Evolutionary conservation across 2,113 vertebrate species (phyloP).

Genomic region (Eclectus roratus): DNA sequence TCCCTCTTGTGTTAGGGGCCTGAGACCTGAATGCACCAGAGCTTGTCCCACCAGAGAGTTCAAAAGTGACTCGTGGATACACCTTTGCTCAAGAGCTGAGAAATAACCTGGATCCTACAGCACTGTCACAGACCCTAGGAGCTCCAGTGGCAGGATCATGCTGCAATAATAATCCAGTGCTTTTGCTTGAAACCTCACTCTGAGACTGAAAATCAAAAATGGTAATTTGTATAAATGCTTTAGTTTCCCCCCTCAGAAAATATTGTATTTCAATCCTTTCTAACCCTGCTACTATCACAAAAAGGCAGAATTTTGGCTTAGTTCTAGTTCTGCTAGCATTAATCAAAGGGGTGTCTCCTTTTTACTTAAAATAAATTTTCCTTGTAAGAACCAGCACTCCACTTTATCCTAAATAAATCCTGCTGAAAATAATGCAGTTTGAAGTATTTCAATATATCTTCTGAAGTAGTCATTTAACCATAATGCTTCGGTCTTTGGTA

Average conservation of each 20-base stretch:
- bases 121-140: fast-evolving
- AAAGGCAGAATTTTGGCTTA: background rate
- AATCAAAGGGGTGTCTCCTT: background rate
- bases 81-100: background rate
- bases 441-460: background rate
- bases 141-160: background rate
- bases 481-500: background rate
- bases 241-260: background rate
- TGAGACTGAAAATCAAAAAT: background rate
- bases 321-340: background rate
- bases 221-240: background rate
- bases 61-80: background rate
- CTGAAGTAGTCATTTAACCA: background rate
- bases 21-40: background rate
- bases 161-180: background rate
- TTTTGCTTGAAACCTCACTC: background rate
- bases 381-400: background rate
- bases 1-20: background rate
- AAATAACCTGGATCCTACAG: background rate
- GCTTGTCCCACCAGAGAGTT: background rate
- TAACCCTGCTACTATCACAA: background rate
- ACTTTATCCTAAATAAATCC: slow-evolving; percentile 10
- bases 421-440: background rate
- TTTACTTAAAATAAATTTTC: background rate
- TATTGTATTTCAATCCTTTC: background rate